A percentile compares a stretch with the other conserved stretches of the same genome.
Conservation (phyloP, 1,140 invertebrate species). For the Sitobion miscanthi region DNA sequence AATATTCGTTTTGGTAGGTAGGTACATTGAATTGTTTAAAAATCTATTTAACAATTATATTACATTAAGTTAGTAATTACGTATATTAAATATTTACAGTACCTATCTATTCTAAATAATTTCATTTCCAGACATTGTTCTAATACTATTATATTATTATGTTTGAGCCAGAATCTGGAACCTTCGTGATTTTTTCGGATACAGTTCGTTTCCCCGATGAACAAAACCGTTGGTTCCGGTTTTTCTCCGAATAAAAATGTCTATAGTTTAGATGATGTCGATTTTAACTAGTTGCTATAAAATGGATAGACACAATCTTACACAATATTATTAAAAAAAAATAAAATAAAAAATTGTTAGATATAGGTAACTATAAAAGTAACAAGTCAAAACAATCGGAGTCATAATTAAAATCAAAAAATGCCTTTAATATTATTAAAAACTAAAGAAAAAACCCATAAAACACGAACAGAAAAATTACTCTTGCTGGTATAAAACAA, state of each 20-base stretch:
- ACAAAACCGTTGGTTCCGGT: not conserved
- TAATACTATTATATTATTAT: not conserved
- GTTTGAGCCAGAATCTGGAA: not conserved
- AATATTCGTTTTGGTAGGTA: not conserved
- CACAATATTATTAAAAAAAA: not conserved
- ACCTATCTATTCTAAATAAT: not conserved
- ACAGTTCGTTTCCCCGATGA: not conserved
- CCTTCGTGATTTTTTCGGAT: not conserved
- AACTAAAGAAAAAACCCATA: too few relatives aligned
- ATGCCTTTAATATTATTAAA: too few relatives aligned
- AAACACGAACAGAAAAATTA: too few relatives aligned
- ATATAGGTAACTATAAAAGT: too few relatives aligned
- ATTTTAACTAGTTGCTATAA: not conserved
- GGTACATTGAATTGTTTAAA: not conserved
- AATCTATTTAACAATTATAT: not conserved
- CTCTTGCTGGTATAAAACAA: too few relatives aligned
- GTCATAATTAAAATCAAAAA: too few relatives aligned
- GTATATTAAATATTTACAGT: not conserved
- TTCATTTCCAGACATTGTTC: not conserved
- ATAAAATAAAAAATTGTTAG: too few relatives aligned
- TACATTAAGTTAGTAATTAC: not conserved
- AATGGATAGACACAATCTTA: not conserved
- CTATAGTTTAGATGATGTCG: not conserved
- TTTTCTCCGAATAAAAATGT: not conserved
- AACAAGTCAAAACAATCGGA: too few relatives aligned